Percentiles rank a stretch among this genome's conserved stretches.
phyloP scores from a whole-genome alignment of 2,797 vertebrate genomes.

The Enteromius unitaeniatus region DNA sequence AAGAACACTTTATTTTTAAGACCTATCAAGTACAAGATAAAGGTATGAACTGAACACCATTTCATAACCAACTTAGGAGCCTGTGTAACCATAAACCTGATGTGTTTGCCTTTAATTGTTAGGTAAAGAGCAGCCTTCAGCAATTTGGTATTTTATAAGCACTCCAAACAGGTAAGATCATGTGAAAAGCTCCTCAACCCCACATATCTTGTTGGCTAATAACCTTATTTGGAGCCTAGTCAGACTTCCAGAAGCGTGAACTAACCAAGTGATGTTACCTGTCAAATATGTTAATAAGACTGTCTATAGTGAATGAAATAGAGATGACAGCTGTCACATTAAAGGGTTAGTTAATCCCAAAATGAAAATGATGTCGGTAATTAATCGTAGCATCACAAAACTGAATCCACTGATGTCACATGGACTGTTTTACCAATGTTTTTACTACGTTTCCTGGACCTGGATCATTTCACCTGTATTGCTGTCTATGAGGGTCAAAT shows the following conservation, averaged over 20 bases:
- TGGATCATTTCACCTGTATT: too few relatives aligned
- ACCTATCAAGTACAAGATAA: not conserved
- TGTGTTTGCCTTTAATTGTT: not conserved
- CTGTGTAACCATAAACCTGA: not conserved
- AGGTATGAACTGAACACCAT: not conserved
- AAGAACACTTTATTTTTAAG: not conserved
- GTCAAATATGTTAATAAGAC: slow-evolving; percentile 2
- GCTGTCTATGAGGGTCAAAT: too few relatives aligned
- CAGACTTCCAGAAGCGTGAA: slow-evolving; percentile 55
- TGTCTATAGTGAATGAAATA: not conserved
- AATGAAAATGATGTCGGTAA: too few relatives aligned
- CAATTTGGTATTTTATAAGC: slow-evolving; percentile 27
- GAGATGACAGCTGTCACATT: slow-evolving; percentile 2
- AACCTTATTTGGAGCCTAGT: slow-evolving; percentile 60
- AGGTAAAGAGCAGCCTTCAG: not conserved
- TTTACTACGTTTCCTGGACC: too few relatives aligned
- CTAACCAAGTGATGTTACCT: slow-evolving; percentile 57
- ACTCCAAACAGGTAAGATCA: slow-evolving; percentile 46
- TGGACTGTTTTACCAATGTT: too few relatives aligned
- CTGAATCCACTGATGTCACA: too few relatives aligned
- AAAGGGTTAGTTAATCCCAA: not conserved
- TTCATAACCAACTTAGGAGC: not conserved
- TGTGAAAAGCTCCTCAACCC: slow-evolving; percentile 47
- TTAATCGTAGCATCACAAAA: too few relatives aligned
- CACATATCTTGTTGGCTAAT: slow-evolving; percentile 67